These are phyloP conservation scores for Talpa occidentalis DNA, from an alignment of 2,113 vertebrate genomes.

Conservation along the genomic window DNA sequence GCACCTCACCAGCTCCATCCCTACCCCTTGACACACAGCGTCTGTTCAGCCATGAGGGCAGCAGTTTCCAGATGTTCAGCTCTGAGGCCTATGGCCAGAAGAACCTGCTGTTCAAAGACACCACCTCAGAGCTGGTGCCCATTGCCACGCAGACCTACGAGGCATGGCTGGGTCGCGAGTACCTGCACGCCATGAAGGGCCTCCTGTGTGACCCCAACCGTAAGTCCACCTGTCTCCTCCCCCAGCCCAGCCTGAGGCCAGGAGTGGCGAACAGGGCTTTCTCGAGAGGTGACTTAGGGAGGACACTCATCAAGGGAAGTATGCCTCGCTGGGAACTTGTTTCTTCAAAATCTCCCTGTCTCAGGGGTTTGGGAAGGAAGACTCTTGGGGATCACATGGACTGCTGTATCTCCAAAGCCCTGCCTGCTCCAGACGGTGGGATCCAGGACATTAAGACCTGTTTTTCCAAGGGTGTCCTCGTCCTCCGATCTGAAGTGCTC, in stretches of 20 bases:
- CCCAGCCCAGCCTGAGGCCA: background rate
- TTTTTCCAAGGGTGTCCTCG: background rate
- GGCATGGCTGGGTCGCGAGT: constrained; percentile 91
- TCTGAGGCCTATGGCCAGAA: constrained; percentile 84
- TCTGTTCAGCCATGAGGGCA: constrained; percentile 82
- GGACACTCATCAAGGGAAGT: background rate
- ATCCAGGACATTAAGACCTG: background rate
- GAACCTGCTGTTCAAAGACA: constrained; percentile 93
- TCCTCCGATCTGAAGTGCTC: background rate
- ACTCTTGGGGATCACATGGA: background rate
- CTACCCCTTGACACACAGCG: constrained; percentile 72
- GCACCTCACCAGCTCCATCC: background rate
- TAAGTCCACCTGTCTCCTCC: constrained; percentile 75
- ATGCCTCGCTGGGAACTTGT: background rate
- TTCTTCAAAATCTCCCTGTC: background rate
- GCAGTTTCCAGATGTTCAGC: constrained; percentile 92
- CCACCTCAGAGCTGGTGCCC: constrained; percentile 85
- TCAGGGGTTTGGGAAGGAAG: background rate
- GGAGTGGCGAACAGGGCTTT: background rate
- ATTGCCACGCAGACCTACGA: constrained; percentile 87
- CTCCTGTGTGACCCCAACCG: constrained; percentile 91
- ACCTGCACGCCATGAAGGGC: constrained; percentile 88
- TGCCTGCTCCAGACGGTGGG: background rate
- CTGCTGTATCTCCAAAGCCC: background rate
- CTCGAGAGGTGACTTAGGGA: background rate